Evolutionary conservation across 2,113 vertebrate genomes (phyloP), one percentile per base, ranked within the genome.

Genomic region (Cinclus cinclus): DNA sequence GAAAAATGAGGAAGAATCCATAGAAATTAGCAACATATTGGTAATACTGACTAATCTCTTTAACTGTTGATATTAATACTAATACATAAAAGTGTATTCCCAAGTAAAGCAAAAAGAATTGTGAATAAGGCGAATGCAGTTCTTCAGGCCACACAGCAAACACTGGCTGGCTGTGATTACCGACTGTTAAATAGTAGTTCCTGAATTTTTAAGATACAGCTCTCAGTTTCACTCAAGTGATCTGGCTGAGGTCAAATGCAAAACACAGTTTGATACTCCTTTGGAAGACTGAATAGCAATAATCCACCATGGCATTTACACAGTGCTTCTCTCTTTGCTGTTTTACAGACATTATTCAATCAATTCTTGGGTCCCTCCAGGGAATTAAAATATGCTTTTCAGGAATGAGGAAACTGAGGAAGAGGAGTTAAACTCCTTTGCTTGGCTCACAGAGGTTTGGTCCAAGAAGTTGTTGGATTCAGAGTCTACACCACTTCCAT

Each of bases 401-500:
- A 82, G 24, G 37, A 83, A 85, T 69, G 23, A 89, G 25, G 25
- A 91, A 69, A 77, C 22, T 53, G 70, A 91, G 50, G 69, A 95
- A 79, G 25, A 89, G 15, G 18, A 49, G 23, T 11, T 73, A 42
- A 95, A 87, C 44, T 49, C 21, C n/a, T 76, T 75, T 9, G 4
- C 21, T 27, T 31, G n/a, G 6, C 35, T 89, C 47, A 53, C 14
- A 87, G 31, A 55, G 15, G 31, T 62, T 44, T 12, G 3, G 23
- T 49, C 24, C 18, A 41, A 37, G 30, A 64, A 4, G 8, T 9
- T 35, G 6, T 24, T 49, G 44, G n/a, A 42, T 52, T 82, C 20
- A 27, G 17, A 65, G 19, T 23, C 10, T 79, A 39, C 0, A 0
- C 30, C 37, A 67, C 0, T 5, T 9, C 11, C 9, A 9, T 30